A percentile compares a stretch with the other conserved stretches of the same genome.
phyloP scores from a whole-genome alignment of 2,888 invertebrate genomes.

The Mantis religiosa region DNA sequence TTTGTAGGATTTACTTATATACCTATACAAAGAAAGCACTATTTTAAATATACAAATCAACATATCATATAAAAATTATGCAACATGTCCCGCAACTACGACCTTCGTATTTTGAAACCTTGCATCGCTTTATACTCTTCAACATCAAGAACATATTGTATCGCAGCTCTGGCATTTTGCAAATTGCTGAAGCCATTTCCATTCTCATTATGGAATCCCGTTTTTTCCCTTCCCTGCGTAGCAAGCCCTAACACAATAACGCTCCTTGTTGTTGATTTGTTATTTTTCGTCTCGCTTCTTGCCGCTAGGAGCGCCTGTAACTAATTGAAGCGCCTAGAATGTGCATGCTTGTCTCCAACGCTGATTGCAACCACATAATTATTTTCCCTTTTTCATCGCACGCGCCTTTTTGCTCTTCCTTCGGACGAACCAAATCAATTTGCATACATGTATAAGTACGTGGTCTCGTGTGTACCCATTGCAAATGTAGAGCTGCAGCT shows the following conservation, averaged over 20 bases:
- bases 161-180: neutral
- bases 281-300: neutral
- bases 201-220: neutral
- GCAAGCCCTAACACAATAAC: neutral
- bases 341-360: neutral
- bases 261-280: constrained; percentile 1
- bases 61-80: no score
- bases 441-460: neutral
- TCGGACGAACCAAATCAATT: neutral
- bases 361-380: constrained; percentile 5
- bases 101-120: no score
- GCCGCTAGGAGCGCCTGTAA: neutral
- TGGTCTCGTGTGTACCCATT: neutral
- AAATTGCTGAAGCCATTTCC: neutral
- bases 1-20: no score
- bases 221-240: neutral
- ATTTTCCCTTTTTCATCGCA: neutral
- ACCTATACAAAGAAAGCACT: no score
- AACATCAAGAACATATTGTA: neutral
- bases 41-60: no score
- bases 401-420: neutral
- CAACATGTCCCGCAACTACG: no score
- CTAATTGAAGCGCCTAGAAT: constrained; percentile 1
- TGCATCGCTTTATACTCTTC: neutral
- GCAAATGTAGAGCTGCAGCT: neutral